Base-by-base conservation (phyloP, 1,140 invertebrate genomes). In the Trachymyrmex cornetzi region DNA sequence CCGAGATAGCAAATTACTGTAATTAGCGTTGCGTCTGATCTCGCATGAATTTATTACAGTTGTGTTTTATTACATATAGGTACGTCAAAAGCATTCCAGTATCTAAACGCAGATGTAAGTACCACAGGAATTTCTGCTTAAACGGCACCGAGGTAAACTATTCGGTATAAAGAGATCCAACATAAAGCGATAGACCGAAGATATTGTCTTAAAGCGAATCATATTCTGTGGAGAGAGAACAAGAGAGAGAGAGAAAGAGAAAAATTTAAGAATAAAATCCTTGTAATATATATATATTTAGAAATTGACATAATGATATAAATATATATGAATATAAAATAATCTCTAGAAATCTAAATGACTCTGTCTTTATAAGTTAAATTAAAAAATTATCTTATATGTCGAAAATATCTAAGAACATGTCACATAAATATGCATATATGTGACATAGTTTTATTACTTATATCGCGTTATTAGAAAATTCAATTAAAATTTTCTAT, bases 1-100 rank as follows among this genome's bases (percentile, higher is more conserved):
- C 30, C 14, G 34, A 61, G 66, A 61, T 22, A 48, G 55, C 80
- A 48, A 86, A 86, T 91, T 90, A 90, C 64, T 86, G 82, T 82
- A 89, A 90, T 90, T 90, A 86, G 66, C 82, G 88, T 90, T 90
- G 82, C 30, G 87, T 81, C 55, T 48, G 82, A 91, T 89, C 82
- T 85, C 87, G 63, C 80, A 69, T 84, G 61, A 84, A 90, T 88
- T 85, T 87, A 81, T 91, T 84, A 90, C 79, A 59, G 57, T 19
- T 77, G 44, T 77, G 89, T 89, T 90, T 90, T 71, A 87, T 88
- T 88, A 55, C 55, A 61, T 19, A 44, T 44, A 44, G 38, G 11
- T 44, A 63, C 84, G 90, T 91, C 90, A 91, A 91, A 91, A 81
- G 89, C 87, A 91, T 91, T 91, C 90, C 89, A 14, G 44, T n/a